These are phyloP conservation scores for Drosophila nikananu DNA, from an alignment of 1,140 invertebrate genomes.

Conservation along the genomic window DNA sequence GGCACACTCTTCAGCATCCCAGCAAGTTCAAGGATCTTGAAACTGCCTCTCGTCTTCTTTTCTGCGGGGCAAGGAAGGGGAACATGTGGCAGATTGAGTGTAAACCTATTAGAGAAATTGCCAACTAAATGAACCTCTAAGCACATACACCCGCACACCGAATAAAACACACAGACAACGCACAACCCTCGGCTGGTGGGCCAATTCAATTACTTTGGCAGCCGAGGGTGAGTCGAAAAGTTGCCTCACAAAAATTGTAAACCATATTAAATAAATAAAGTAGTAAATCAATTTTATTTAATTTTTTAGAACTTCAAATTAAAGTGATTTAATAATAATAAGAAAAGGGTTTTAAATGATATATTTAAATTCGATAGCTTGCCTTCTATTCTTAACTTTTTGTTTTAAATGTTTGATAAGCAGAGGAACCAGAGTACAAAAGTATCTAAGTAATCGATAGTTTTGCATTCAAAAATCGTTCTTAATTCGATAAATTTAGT, in stretches of 20 bases:
- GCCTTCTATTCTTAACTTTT: too few relatives aligned
- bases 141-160: constrained; percentile 22
- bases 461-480: too few relatives aligned
- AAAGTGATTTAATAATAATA: neutral
- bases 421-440: too few relatives aligned
- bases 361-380: too few relatives aligned
- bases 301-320: neutral
- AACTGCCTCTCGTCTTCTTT: constrained; percentile 16
- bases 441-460: too few relatives aligned
- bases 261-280: too few relatives aligned
- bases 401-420: too few relatives aligned
- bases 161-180: constrained; percentile 13
- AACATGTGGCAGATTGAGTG: constrained; percentile 66
- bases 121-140: constrained; percentile 73
- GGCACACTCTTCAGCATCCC: neutral
- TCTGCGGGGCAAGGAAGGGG: neutral
- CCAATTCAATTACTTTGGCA: constrained; percentile 70
- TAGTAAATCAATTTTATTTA: neutral
- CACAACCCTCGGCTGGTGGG: constrained; percentile 42
- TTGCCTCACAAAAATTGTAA: neutral
- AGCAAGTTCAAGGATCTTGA: constrained; percentile 10
- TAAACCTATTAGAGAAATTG: constrained; percentile 82
- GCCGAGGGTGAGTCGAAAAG: constrained; percentile 14
- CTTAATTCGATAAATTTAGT: too few relatives aligned
- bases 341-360: neutral